A percentile compares a stretch with the other conserved stretches of the same genome.
Evolutionary conservation across 2,888 invertebrate species (phyloP).

Genomic region (Nephrocerus scutellatus): DNA sequence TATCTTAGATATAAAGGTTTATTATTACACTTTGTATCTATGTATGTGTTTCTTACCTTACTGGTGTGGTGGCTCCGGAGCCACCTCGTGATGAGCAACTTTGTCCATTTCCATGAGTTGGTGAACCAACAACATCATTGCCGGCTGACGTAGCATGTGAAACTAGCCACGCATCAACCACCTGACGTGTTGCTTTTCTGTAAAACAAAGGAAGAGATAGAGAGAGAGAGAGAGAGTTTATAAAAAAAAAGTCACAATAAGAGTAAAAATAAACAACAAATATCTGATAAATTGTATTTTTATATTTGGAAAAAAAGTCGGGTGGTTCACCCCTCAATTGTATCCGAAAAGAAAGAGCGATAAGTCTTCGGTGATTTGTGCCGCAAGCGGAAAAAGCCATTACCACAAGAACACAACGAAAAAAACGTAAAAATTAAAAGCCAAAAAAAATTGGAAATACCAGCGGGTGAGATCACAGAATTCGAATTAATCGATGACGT

Average conservation of each 20-base stretch:
- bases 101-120: conserved; percentile 51
- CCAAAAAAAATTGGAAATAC: no score
- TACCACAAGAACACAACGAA: no score
- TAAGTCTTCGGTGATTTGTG: not conserved
- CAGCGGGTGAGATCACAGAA: no score
- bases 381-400: no score
- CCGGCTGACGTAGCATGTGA: conserved; percentile 68
- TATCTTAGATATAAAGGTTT: no score
- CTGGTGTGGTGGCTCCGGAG: conserved; percentile 88
- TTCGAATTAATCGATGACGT: no score
- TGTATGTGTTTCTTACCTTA: conserved; percentile 54
- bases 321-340: not conserved
- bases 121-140: conserved; percentile 49
- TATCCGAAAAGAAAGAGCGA: not conserved
- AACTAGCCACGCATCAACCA: conserved; percentile 89
- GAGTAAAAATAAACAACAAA: conserved; percentile 4
- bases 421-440: no score
- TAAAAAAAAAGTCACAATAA: conserved; percentile 1
- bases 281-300: conserved; percentile 1
- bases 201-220: conserved; percentile 11
- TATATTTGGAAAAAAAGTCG: no score
- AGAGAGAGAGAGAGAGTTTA: conserved; percentile 6
- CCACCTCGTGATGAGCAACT: conserved; percentile 61
- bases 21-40: no score
- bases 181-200: conserved; percentile 86